Percentiles rank a stretch among this genome's conserved stretches.
Conservation (phyloP, 2,888 invertebrate species). For the Mylabris sibirica region DNA sequence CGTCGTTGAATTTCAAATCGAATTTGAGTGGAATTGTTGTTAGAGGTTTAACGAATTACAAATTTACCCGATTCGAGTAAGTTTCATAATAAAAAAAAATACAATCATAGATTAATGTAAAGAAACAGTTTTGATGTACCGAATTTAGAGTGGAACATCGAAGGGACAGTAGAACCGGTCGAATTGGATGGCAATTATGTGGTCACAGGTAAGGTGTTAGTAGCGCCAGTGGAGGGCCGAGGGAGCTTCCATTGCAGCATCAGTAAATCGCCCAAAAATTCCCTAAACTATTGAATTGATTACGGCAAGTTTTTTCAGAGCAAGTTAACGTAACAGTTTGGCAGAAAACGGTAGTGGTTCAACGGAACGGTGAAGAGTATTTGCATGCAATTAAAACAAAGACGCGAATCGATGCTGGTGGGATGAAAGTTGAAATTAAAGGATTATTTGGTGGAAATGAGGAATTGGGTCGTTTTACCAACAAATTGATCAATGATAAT, state of each 20-base stretch:
- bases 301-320: too few species aligned
- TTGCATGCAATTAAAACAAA: constrained; percentile 40
- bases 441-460: constrained; percentile 47
- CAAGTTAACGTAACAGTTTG: constrained; percentile 34
- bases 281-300: too few species aligned
- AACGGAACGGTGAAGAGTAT: constrained; percentile 36
- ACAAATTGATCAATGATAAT: constrained; percentile 56
- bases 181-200: constrained; percentile 46
- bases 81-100: constrained; percentile 20
- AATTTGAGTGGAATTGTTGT: constrained; percentile 39
- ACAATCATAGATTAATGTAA: background rate
- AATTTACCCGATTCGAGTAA: constrained; percentile 42
- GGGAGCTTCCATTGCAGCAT: constrained; percentile 44
- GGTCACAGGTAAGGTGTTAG: constrained; percentile 48
- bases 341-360: constrained; percentile 39
- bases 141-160: constrained; percentile 41
- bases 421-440: constrained; percentile 40
- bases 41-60: constrained; percentile 42
- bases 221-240: constrained; percentile 46
- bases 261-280: constrained; percentile 32
- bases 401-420: constrained; percentile 39
- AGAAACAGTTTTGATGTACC: constrained; percentile 43
- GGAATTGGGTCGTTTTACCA: constrained; percentile 46
- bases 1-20: constrained; percentile 43
- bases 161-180: constrained; percentile 37